Evolutionary conservation across 1,140 invertebrate species (phyloP).

Genomic region (Apis laboriosa): DNA sequence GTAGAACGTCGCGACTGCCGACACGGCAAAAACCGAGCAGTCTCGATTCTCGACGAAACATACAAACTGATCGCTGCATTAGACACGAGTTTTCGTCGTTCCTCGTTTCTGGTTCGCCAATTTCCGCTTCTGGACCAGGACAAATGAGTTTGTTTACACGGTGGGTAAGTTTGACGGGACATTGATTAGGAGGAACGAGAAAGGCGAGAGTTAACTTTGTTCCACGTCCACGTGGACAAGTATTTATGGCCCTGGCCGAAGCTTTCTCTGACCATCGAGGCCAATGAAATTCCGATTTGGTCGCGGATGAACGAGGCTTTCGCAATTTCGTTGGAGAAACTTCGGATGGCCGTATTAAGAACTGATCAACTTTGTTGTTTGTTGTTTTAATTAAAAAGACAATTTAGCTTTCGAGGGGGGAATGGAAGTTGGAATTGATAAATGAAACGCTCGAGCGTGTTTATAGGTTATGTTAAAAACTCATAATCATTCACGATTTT

Average conservation of each 20-base stretch:
- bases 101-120: constrained; percentile 33
- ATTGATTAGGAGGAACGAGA: constrained; percentile 42
- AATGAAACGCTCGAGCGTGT: too few species aligned
- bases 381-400: constrained; percentile 3
- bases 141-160: constrained; percentile 60
- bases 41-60: neutral
- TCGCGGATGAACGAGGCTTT: neutral
- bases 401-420: too few species aligned
- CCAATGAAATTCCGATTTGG: constrained; percentile 33
- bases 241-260: constrained; percentile 14
- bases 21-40: constrained; percentile 22
- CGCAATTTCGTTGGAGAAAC: neutral
- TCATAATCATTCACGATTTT: too few species aligned
- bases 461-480: too few species aligned
- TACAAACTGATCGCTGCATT: constrained; percentile 19
- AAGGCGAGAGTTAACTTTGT: neutral
- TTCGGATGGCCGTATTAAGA: neutral
- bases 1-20: constrained; percentile 31
- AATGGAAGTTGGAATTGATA: neutral
- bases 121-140: constrained; percentile 2
- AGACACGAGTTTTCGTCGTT: constrained; percentile 16
- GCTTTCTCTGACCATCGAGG: neutral
- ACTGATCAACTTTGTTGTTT: neutral
- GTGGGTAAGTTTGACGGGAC: constrained; percentile 11
- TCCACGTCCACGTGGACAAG: constrained; percentile 3